Evolutionary conservation across 2,888 invertebrate genomes (phyloP), one percentile per base, ranked within the genome.

Genomic region (Eilema depressum): DNA sequence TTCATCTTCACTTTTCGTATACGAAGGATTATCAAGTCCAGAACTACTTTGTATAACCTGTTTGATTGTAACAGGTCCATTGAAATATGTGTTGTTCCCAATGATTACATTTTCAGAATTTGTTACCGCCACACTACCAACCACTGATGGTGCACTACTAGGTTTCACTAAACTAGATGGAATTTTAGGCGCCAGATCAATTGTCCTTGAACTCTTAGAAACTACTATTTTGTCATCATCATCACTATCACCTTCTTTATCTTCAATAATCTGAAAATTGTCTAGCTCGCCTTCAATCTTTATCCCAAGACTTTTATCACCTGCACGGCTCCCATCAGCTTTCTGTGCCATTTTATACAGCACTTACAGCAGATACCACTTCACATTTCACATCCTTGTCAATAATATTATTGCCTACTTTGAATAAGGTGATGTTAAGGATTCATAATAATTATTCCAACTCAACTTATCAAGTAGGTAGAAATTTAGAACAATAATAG

Each of bases 1-100:
- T 62, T 91, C 91, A 69, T 88, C 86, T 28, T 92, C 92, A 63
- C 88, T 87, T 72, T 82, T 86, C 12, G 81, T 83, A 76, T 91
- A 95, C 0, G 91, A 88, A 33, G 80, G 77, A 82, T 95, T 95
- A 14, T 92, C 93, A 56, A 91, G 75, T 10, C 93, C 94, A 56
- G 84, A 70, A 75, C 87, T 87, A 71, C 87, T 88, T 25, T 97
- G 96, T 69, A 97, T 94, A 77, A 97, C 96, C 87, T 97, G 97
- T 86, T 97, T 97, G 80, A 98, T 97, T 47, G 97, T 97, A 23
- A 98, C 97, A 63, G 97, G 97, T 10, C 97, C 97, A 85, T 97
- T 97, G 85, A 97, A 97, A 84, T 97, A 96, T 8, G 97, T 97
- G 83, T 97, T 97, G 82, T 97, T 97, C 0, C 98, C 98, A 80